Percentiles rank a stretch among this genome's conserved stretches.
These are phyloP conservation scores for Sminthurinus aureus DNA, from an alignment of 2,888 invertebrate genomes.

Conservation along the genomic window DNA sequence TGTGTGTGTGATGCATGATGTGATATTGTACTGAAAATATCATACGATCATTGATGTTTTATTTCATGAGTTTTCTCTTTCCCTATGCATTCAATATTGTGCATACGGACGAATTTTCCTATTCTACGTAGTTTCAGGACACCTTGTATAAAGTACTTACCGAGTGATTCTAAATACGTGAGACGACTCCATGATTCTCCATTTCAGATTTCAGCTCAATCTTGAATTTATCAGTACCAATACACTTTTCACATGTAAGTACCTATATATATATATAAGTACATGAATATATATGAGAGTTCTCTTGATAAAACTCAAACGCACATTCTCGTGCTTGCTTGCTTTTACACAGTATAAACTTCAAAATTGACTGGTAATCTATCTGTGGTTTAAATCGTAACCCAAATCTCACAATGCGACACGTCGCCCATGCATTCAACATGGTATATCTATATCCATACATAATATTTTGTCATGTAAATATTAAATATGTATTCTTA, in stretches of 20 bases:
- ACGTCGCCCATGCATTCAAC: no score
- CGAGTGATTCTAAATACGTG: slow-evolving; percentile 28
- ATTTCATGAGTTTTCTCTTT: not conserved
- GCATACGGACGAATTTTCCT: no score
- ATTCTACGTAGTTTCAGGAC: not conserved
- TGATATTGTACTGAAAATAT: slow-evolving; percentile 22
- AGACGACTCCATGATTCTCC: slow-evolving; percentile 21
- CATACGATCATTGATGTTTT: slow-evolving; percentile 28
- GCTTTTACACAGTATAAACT: no score
- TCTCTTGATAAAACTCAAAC: no score
- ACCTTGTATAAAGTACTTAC: not conserved
- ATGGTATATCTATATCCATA: no score
- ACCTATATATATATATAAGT: not conserved
- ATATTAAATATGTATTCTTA: no score
- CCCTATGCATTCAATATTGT: not conserved
- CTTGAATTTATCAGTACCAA: not conserved
- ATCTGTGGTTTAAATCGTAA: no score
- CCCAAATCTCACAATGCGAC: no score
- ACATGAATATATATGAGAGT: no score
- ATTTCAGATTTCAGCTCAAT: slow-evolving; percentile 1
- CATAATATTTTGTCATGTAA: no score
- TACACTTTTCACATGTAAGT: not conserved
- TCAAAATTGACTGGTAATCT: no score
- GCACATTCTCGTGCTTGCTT: no score
- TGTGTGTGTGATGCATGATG: slow-evolving; percentile 11